phyloP scores from a whole-genome alignment of 2,113 vertebrate genomes.

The Noctilio leporinus region DNA sequence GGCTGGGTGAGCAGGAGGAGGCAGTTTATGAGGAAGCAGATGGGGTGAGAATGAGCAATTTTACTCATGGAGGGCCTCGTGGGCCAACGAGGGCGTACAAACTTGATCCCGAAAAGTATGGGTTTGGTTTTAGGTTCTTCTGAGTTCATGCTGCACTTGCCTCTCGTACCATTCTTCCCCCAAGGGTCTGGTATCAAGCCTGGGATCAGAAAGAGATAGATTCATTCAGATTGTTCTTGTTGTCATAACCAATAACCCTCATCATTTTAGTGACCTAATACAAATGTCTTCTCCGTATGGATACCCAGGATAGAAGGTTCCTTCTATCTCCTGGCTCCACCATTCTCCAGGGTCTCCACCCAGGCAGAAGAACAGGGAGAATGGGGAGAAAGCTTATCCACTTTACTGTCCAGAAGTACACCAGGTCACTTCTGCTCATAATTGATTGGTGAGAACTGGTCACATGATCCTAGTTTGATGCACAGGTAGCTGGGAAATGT shows the following conservation, averaged over 20 bases:
- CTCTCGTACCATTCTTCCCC: not conserved
- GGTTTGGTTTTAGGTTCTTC: not conserved
- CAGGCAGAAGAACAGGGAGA: not conserved
- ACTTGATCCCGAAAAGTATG: not conserved
- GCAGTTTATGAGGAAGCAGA: not conserved
- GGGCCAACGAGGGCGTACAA: not conserved
- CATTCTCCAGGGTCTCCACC: not conserved
- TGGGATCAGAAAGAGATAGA: not conserved
- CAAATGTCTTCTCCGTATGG: not conserved
- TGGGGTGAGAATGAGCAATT: not conserved
- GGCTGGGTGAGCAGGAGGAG: not conserved
- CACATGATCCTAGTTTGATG: not conserved
- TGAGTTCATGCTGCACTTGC: not conserved
- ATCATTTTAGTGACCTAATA: not conserved
- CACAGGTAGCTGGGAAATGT: conserved; percentile 22
- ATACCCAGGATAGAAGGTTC: not conserved
- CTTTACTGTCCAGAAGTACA: not conserved
- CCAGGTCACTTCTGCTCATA: not conserved
- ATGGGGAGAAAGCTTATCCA: not conserved
- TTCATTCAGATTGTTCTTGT: not conserved
- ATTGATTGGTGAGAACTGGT: not conserved
- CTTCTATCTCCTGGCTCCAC: not conserved
- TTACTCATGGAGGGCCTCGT: not conserved
- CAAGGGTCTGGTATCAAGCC: not conserved
- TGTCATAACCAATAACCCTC: not conserved